phyloP scores from a whole-genome alignment of 2,797 vertebrate species.

The Diplodus sargus region DNA sequence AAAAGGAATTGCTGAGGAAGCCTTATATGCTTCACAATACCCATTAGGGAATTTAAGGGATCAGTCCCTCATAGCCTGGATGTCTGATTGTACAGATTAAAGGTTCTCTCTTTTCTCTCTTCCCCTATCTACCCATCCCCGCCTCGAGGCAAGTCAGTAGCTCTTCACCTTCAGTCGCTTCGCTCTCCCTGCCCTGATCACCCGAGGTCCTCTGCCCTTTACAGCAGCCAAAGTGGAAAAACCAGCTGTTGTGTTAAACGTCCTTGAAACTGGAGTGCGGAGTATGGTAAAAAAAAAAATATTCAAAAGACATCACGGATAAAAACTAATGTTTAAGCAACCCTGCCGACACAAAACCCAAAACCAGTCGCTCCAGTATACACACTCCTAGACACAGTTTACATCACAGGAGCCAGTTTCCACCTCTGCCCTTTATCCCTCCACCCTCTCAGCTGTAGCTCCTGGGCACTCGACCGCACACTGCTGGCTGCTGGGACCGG shows the following conservation, averaged over 20 bases:
- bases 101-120: slow-evolving; percentile 64
- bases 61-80: slow-evolving; percentile 67
- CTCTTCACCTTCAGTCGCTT: slow-evolving; percentile 52
- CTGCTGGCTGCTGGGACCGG: slow-evolving; percentile 38
- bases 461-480: slow-evolving; percentile 31
- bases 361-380: not conserved
- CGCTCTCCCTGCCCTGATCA: slow-evolving; percentile 39
- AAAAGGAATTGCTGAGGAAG: slow-evolving; percentile 58
- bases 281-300: not conserved
- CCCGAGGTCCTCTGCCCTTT: slow-evolving; percentile 10
- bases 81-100: slow-evolving; percentile 80
- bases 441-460: slow-evolving; percentile 5
- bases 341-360: not conserved
- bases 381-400: slow-evolving; percentile 13
- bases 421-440: slow-evolving; percentile 32
- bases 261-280: not conserved
- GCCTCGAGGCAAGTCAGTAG: slow-evolving; percentile 73
- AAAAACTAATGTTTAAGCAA: not conserved
- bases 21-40: slow-evolving; percentile 60
- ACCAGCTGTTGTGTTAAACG: not conserved
- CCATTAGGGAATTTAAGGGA: slow-evolving; percentile 60
- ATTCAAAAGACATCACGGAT: not conserved
- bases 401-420: slow-evolving; percentile 22
- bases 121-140: slow-evolving; percentile 44
- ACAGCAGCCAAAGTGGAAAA: not conserved